phyloP scores from a whole-genome alignment of 2,113 vertebrate species.

The Phoxinus phoxinus region DNA sequence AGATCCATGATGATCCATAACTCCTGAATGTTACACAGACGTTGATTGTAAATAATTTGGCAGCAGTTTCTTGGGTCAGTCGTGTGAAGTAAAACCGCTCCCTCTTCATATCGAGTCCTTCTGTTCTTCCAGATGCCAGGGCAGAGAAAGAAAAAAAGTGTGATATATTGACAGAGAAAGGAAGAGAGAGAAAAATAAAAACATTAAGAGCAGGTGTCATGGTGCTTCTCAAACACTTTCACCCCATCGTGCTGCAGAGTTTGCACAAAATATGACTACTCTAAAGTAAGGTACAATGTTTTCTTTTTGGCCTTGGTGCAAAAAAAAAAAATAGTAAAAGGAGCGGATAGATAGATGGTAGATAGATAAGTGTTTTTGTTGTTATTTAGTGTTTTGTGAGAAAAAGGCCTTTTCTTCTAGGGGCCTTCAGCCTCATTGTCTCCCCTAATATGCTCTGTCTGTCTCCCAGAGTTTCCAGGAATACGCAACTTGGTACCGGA shows the following conservation, averaged over 20 bases:
- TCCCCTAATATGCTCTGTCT: conserved; percentile 50
- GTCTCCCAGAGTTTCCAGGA: conserved; percentile 67
- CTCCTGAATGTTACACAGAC: conserved; percentile 74
- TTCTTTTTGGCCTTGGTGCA: neutral
- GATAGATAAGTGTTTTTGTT: neutral
- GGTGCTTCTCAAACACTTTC: neutral
- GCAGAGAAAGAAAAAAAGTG: neutral
- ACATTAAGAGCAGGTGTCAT: neutral
- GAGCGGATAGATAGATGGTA: neutral
- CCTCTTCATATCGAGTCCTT: conserved; percentile 69
- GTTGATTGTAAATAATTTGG: conserved; percentile 83
- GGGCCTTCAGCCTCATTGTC: neutral
- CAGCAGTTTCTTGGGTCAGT: conserved; percentile 72
- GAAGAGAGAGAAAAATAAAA: neutral
- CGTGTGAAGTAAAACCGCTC: conserved; percentile 65
- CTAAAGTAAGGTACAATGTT: neutral
- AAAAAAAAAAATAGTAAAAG: too few relatives aligned
- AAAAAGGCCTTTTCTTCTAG: neutral
- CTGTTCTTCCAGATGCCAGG: conserved; percentile 75
- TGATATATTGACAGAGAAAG: neutral
- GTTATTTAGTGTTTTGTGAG: neutral
- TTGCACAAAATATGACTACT: neutral
- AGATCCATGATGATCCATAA: conserved; percentile 47
- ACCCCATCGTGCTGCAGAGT: neutral
- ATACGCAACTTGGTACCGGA: conserved; percentile 53